These are phyloP conservation scores for Hylia prasina DNA, from an alignment of 2,113 vertebrate species.

Conservation along the genomic window DNA sequence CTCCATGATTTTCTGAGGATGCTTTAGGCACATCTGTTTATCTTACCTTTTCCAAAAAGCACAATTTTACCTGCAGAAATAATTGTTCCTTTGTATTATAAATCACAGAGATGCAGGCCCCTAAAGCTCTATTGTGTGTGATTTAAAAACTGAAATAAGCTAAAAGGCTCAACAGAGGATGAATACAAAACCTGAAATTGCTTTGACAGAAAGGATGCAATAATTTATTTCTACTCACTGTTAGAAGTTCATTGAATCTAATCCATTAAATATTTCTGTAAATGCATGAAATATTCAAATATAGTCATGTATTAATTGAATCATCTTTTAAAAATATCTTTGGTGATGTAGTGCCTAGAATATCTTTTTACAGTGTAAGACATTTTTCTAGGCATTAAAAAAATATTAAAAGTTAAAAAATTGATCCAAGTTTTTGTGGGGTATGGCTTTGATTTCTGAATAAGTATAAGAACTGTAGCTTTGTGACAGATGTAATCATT, in stretches of 20 bases:
- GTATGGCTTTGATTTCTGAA: not conserved
- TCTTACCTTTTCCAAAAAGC: slow-evolving; percentile 52
- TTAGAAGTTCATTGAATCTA: slow-evolving; percentile 11
- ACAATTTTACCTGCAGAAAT: slow-evolving; percentile 49
- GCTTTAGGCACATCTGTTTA: slow-evolving; percentile 50
- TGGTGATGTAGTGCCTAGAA: not conserved
- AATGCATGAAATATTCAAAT: not conserved
- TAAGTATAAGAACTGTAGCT: not conserved
- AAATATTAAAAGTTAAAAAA: not conserved
- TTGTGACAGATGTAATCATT: not conserved
- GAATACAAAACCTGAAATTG: slow-evolving; percentile 35
- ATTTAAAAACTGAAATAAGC: slow-evolving; percentile 59
- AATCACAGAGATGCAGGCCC: slow-evolving; percentile 31
- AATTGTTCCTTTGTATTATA: slow-evolving; percentile 58
- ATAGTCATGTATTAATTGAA: not conserved
- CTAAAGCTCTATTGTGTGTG: slow-evolving; percentile 49
- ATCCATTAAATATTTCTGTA: not conserved
- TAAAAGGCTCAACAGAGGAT: slow-evolving; percentile 33
- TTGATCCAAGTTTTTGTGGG: not conserved
- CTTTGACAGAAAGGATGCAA: slow-evolving; percentile 54
- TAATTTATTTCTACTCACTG: slow-evolving; percentile 52
- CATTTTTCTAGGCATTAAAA: not conserved
- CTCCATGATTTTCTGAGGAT: slow-evolving; percentile 11
- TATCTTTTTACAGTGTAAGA: not conserved
- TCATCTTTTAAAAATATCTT: not conserved